These are phyloP conservation scores for Goniozus legneri DNA, from an alignment of 1,140 invertebrate genomes.

Conservation along the genomic window DNA sequence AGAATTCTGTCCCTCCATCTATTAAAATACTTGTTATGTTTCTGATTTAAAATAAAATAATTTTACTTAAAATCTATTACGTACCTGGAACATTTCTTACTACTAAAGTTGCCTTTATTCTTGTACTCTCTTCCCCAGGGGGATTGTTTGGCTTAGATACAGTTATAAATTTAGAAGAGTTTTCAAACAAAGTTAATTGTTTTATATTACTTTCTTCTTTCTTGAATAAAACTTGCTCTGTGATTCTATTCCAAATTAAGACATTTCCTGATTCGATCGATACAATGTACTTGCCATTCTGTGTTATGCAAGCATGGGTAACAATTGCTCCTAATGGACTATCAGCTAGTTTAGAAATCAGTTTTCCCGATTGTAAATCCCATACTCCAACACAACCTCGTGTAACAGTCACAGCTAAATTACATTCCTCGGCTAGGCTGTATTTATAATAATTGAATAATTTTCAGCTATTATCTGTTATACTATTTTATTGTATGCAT, in stretches of 20 bases:
- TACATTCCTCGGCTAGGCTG: conserved; percentile 72
- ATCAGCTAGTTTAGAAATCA: conserved; percentile 83
- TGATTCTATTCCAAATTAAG: conserved; percentile 87
- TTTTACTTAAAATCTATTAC: not conserved
- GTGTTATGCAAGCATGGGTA: conserved; percentile 85
- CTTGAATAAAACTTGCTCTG: conserved; percentile 79
- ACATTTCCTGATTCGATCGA: conserved; percentile 91
- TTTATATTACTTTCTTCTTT: conserved; percentile 81
- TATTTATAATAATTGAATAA: conserved; percentile 11
- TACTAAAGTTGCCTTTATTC: conserved; percentile 63
- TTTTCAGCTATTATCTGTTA: not conserved
- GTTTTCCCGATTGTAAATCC: conserved; percentile 83
- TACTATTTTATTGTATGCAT: not conserved
- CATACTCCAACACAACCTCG: conserved; percentile 92
- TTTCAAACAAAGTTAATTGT: conserved; percentile 81
- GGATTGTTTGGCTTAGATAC: conserved; percentile 70
- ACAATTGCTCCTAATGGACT: conserved; percentile 92
- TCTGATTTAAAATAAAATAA: not conserved
- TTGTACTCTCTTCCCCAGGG: conserved; percentile 58
- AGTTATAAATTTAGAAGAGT: conserved; percentile 79
- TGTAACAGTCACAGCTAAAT: conserved; percentile 82
- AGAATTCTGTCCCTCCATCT: conserved; percentile 74
- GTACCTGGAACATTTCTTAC: conserved; percentile 69
- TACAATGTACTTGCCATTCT: conserved; percentile 77
- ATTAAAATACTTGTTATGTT: conserved; percentile 22